Evolutionary conservation across 2,888 invertebrate genomes (phyloP).

Genomic region (Deilephila porcellus): DNA sequence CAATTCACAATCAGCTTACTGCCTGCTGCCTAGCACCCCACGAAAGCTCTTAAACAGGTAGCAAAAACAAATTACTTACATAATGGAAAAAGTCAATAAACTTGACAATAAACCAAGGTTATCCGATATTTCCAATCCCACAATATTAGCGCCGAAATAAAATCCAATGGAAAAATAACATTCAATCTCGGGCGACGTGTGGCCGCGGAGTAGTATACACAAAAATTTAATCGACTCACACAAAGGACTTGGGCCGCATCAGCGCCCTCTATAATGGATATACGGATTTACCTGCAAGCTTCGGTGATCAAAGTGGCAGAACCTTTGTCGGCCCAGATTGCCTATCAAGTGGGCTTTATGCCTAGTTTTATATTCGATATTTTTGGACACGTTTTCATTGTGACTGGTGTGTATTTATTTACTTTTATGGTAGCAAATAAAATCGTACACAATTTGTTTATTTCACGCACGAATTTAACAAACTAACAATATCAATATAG

Average conservation of each 20-base stretch:
- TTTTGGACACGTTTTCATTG: conserved; percentile 26
- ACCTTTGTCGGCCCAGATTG: conserved; percentile 45
- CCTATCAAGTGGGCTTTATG: conserved; percentile 41
- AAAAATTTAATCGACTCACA: conserved; percentile 19
- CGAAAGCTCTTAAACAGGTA: no score
- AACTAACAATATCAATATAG: no score
- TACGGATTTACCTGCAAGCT: conserved; percentile 4
- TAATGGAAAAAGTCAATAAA: no score
- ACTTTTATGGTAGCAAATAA: no score
- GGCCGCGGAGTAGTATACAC: neutral
- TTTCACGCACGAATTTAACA: no score
- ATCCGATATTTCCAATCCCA: neutral
- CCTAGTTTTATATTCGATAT: conserved; percentile 34
- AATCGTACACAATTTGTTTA: no score
- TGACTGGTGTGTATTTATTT: neutral
- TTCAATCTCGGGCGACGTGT: neutral
- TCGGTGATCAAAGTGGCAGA: conserved; percentile 33
- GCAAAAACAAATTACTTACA: no score
- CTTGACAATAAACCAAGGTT: neutral
- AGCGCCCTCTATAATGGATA: conserved; percentile 15
- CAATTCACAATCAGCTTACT: no score
- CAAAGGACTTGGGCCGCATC: conserved; percentile 11
- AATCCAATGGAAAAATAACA: conserved; percentile 22
- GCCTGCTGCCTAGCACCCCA: no score
- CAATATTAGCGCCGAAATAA: neutral